Percentiles rank a stretch among this genome's conserved stretches.
Conservation (phyloP, 1,140 invertebrate species). For the Bombus terrestris region DNA sequence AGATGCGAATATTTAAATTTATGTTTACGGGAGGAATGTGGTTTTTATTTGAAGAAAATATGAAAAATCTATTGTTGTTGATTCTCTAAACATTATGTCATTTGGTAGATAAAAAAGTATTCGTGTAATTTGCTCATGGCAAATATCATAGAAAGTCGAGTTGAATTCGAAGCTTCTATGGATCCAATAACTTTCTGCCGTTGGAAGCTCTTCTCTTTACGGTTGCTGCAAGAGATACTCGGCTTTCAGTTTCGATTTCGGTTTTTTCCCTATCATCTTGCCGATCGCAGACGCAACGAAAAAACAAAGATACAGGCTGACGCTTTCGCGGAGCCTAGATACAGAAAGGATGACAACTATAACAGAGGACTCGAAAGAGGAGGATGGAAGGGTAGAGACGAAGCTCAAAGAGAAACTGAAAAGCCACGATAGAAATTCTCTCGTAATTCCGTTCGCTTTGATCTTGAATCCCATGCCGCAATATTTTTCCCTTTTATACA, state of each 20-base stretch:
- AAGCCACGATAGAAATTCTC: constrained; percentile 47
- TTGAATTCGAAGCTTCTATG: too few species aligned
- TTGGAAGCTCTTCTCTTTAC: not conserved
- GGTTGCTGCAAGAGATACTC: not conserved
- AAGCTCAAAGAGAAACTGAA: constrained; percentile 36
- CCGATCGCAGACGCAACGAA: not conserved
- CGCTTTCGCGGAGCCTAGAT: not conserved
- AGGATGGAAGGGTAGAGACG: not conserved
- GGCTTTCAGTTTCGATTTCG: not conserved
- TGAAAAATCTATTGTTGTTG: too few species aligned
- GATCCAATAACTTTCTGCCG: not conserved
- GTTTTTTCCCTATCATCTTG: not conserved
- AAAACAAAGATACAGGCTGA: constrained; percentile 8
- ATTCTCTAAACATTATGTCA: too few species aligned
- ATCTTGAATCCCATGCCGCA: constrained; percentile 30
- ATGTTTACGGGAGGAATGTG: too few species aligned
- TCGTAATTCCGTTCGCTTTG: constrained; percentile 44
- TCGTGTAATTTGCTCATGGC: too few species aligned
- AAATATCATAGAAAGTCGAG: too few species aligned
- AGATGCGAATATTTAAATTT: too few species aligned
- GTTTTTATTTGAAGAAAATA: too few species aligned
- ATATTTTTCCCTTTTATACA: constrained; percentile 33
- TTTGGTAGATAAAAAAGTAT: too few species aligned
- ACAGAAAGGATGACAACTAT: not conserved
- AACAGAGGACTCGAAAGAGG: not conserved